Percentiles rank a stretch among this genome's conserved stretches.
Conservation (phyloP, 2,113 vertebrate species). For the Sula dactylatra region DNA sequence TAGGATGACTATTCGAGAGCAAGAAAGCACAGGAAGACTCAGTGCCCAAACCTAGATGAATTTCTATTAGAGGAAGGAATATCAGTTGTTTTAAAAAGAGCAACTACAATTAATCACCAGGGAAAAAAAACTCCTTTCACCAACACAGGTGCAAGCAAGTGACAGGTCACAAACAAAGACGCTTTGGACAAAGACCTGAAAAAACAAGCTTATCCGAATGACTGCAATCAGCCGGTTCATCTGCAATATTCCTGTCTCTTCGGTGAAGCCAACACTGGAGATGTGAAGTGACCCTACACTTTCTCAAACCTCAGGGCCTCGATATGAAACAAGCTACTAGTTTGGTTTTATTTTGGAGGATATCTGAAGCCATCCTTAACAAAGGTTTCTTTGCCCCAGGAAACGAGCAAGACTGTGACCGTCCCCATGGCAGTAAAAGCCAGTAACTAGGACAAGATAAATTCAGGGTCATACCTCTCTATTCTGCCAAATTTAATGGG, state of each 20-base stretch:
- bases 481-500: not conserved
- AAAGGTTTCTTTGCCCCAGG: not conserved
- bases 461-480: not conserved
- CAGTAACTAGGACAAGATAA: not conserved
- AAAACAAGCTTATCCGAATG: not conserved
- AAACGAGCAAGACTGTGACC: not conserved
- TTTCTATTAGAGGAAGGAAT: not conserved
- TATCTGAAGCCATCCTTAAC: not conserved
- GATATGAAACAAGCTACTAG: not conserved
- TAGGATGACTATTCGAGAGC: not conserved
- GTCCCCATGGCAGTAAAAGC: not conserved
- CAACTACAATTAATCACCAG: not conserved
- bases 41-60: not conserved
- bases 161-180: not conserved
- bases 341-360: not conserved
- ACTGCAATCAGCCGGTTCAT: accelerated
- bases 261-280: not conserved
- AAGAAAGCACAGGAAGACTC: not conserved
- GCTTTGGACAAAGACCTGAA: not conserved
- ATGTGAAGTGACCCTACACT: not conserved
- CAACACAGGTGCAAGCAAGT: not conserved
- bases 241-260: accelerated
- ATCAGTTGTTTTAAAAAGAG: not conserved
- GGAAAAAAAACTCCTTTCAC: not conserved
- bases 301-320: not conserved